A percentile compares a stretch with the other conserved stretches of the same genome.
Conservation (phyloP, 1,140 invertebrate genomes). For the Yoshiicerus persimilis region DNA sequence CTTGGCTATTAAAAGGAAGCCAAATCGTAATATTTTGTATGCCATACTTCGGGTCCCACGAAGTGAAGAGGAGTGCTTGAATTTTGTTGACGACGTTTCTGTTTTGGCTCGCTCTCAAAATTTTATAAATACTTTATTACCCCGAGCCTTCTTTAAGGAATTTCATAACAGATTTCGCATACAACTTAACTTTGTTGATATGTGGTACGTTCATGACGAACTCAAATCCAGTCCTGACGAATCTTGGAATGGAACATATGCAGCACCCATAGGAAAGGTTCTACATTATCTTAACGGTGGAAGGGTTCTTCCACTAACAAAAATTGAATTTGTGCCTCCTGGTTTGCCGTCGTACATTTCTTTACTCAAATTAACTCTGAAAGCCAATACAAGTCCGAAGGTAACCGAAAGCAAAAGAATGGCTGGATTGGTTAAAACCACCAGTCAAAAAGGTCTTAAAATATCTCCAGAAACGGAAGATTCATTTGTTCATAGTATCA, state of each 20-base stretch:
- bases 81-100: background rate
- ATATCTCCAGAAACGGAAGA: slow-evolving; percentile 2
- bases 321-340: background rate
- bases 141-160: slow-evolving; percentile 14
- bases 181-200: slow-evolving; percentile 39
- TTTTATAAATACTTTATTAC: slow-evolving; percentile 24
- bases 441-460: background rate
- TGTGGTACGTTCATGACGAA: background rate
- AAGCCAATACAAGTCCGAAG: background rate
- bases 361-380: background rate
- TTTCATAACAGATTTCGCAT: slow-evolving; percentile 25
- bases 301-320: slow-evolving; percentile 13
- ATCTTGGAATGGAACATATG: slow-evolving; percentile 22
- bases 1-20: background rate
- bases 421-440: background rate
- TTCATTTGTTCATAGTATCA: background rate
- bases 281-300: slow-evolving; percentile 33
- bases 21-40: background rate
- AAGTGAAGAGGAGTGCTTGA: slow-evolving; percentile 16
- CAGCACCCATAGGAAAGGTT: slow-evolving; percentile 11
- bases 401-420: background rate
- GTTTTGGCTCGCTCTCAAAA: background rate
- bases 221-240: background rate
- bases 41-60: slow-evolving; percentile 23
- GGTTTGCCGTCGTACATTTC: background rate